Percentiles rank a stretch among this genome's conserved stretches.
These are phyloP conservation scores for Montipora efflorescens DNA, from an alignment of 64 coral and sea anemone genomes.

Conservation along the genomic window DNA sequence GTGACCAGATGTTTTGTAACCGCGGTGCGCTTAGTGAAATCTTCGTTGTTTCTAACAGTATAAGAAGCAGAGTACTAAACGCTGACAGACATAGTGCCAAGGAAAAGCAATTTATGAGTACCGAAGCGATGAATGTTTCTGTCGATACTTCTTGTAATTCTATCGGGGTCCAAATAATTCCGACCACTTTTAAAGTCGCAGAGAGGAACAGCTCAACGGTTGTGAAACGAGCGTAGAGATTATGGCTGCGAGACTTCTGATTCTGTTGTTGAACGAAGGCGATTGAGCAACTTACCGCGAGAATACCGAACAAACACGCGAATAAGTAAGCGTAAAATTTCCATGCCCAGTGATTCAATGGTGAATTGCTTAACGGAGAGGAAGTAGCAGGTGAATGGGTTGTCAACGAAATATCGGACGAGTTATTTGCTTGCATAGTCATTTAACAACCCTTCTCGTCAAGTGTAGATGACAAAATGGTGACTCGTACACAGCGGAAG, in stretches of 20 bases:
- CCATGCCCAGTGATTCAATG: constrained; percentile 5
- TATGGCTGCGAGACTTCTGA: background rate
- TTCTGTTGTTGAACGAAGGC: constrained; percentile 4
- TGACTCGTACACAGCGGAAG: too few relatives aligned
- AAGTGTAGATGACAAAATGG: too few relatives aligned
- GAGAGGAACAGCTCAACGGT: constrained; percentile 1
- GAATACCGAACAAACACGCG: background rate
- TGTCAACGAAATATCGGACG: background rate
- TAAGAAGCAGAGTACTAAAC: constrained; percentile 29
- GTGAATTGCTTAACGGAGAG: background rate
- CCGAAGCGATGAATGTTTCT: background rate
- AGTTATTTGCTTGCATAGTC: background rate
- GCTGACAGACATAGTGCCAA: background rate
- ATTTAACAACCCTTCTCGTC: too few relatives aligned
- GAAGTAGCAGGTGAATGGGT: background rate
- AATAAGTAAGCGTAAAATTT: background rate
- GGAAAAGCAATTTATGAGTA: background rate
- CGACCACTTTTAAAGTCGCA: background rate
- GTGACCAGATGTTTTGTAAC: constrained; percentile 25
- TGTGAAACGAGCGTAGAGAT: constrained; percentile 8
- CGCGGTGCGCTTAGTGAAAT: constrained; percentile 1
- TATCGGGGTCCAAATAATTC: background rate
- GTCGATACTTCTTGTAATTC: background rate
- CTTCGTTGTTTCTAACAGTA: constrained; percentile 35
- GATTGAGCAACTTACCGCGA: background rate